phyloP scores from a whole-genome alignment of 2,113 vertebrate genomes.

The Pheucticus melanocephalus region DNA sequence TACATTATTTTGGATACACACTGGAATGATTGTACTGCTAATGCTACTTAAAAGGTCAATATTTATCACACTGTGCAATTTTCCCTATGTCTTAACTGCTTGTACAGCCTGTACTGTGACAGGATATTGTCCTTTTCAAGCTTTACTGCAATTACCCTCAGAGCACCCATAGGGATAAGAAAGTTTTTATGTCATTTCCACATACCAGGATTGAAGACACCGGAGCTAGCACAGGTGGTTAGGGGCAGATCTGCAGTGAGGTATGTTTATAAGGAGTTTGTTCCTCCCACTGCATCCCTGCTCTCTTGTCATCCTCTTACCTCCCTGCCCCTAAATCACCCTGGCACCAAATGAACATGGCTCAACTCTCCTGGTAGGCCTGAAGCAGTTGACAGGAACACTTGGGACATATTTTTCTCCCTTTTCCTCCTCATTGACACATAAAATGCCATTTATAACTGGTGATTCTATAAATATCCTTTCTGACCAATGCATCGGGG shows the following conservation, averaged over 20 bases:
- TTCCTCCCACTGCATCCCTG: neutral
- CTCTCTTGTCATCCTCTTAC: neutral
- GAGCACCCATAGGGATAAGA: neutral
- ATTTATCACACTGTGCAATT: slow-evolving; percentile 26
- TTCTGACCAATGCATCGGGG: neutral
- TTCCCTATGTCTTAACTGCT: neutral
- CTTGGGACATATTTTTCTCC: neutral
- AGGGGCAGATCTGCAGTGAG: neutral
- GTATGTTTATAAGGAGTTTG: neutral
- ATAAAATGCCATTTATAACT: neutral
- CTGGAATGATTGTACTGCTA: neutral
- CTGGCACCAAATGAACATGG: neutral
- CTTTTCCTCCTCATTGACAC: neutral
- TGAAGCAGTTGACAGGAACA: neutral
- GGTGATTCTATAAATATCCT: neutral
- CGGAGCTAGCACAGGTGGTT: neutral
- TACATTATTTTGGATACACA: neutral
- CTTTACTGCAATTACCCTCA: neutral
- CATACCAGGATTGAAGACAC: neutral
- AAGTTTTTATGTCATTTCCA: neutral
- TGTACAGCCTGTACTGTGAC: neutral
- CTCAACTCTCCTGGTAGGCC: neutral
- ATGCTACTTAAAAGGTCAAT: slow-evolving; percentile 40
- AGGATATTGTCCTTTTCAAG: neutral
- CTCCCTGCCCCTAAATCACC: neutral